phyloP scores from a whole-genome alignment of 2,797 vertebrate species.

The Anguilla pacifica region DNA sequence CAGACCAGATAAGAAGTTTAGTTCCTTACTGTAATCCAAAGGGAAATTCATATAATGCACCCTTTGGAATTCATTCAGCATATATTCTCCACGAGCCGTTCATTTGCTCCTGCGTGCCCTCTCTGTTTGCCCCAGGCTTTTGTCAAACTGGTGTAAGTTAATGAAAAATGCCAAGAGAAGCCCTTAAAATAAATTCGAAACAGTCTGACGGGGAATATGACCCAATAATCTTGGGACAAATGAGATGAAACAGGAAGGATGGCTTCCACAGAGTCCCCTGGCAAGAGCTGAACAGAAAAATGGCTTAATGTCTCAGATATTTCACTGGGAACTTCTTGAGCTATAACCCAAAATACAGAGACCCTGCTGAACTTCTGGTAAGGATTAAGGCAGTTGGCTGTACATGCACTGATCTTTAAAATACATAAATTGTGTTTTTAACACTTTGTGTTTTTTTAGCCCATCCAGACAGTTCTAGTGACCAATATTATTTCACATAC shows the following conservation, averaged over 20 bases:
- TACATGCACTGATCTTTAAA: neutral
- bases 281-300: neutral
- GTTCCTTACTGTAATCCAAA: neutral
- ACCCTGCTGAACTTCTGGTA: neutral
- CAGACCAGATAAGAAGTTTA: slow-evolving; percentile 3
- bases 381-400: neutral
- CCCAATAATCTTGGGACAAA: slow-evolving; percentile 31
- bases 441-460: neutral
- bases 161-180: slow-evolving; percentile 15
- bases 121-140: slow-evolving; percentile 14
- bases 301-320: neutral
- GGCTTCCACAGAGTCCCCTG: neutral
- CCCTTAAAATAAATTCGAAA: slow-evolving; percentile 23
- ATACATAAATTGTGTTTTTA: neutral
- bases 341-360: neutral
- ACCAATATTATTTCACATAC: no score
- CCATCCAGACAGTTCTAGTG: neutral
- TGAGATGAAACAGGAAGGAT: slow-evolving; percentile 12
- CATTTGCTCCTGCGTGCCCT: slow-evolving; percentile 18
- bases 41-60: slow-evolving; percentile 47
- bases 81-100: slow-evolving; percentile 31
- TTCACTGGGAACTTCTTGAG: neutral
- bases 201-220: slow-evolving; percentile 23
- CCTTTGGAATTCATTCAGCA: slow-evolving; percentile 32
- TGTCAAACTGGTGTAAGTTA: slow-evolving; percentile 20